Base-by-base conservation (phyloP, 2,888 invertebrate genomes). In the Aquatica leii region DNA sequence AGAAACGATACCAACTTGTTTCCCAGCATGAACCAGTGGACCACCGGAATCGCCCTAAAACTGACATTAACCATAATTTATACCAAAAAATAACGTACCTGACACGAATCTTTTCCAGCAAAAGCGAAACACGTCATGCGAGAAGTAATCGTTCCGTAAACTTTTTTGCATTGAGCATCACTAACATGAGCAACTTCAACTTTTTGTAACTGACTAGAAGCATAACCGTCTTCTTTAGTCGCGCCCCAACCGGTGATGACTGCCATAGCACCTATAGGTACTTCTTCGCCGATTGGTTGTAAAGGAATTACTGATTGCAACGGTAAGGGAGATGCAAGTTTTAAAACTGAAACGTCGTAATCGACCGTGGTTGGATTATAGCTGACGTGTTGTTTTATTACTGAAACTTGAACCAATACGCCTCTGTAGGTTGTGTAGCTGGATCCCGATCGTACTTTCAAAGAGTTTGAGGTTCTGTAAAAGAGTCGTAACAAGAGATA, bases 181-280 rank as follows among this genome's bases (percentile, higher is more conserved):
- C 62, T 61, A 2, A 76, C 69, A 34, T 78, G 76, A 9, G 68
- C 57, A 8, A 81, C 75, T 3, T 69, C 15, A 1, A 74, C 78
- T 4, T 73, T 73, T 71, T 79, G 78, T 1, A 82, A 69, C 12
- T 60, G 14, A 1, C 9, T 56, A 18, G 77, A 73, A 1, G 66
- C 62, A 0, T 11, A 2, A 11, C 76, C 77, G n/a, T 70, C 73
- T 14, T 35, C 40, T 15, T 9, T 14, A 24, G 24, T 9, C 11
- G 24, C 43, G 8, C 67, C 65, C 67, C 67, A 69, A 31, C 65
- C 67, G 17, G 48, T 55, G 8, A 54, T 48, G 2, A 43, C 53
- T 2, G 51, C 52, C 9, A 35, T 1, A 11, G 52, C 18, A 17
- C 51, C 58, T 14, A 20, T 48, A 6, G 48, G 3, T n/a, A 34